phyloP scores from a whole-genome alignment of 2,888 invertebrate species.

The Rugalucina vietnamica region DNA sequence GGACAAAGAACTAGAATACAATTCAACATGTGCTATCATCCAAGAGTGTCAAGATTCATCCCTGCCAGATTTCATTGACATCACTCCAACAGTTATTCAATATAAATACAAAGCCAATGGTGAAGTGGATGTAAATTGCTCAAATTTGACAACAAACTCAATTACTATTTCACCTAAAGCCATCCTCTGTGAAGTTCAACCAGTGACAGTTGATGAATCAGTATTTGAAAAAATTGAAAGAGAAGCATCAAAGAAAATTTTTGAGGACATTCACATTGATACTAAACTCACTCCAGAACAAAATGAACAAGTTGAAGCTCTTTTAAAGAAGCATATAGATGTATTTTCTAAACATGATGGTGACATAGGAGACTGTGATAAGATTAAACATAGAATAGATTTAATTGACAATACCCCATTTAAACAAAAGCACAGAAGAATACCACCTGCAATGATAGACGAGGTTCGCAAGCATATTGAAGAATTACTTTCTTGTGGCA shows the following conservation, averaged over 20 bases:
- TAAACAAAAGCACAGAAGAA: slow-evolving; percentile 19
- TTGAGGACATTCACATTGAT: background rate
- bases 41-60: slow-evolving; percentile 10
- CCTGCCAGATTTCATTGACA: slow-evolving; percentile 15
- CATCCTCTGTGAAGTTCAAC: background rate
- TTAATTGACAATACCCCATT: slow-evolving; percentile 3
- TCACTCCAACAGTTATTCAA: slow-evolving; percentile 23
- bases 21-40: slow-evolving; percentile 11
- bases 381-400: slow-evolving; percentile 25
- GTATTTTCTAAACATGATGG: slow-evolving; percentile 8
- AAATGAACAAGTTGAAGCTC: background rate
- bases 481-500: background rate
- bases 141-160: slow-evolving; percentile 13
- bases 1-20: slow-evolving; percentile 25
- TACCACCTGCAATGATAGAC: background rate
- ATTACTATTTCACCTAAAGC: slow-evolving; percentile 37
- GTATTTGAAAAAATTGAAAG: background rate
- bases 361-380: slow-evolving; percentile 17
- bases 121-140: background rate
- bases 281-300: background rate
- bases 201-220: background rate
- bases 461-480: slow-evolving; percentile 16
- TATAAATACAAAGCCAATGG: background rate
- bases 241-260: background rate
- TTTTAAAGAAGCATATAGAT: background rate